phyloP scores from a whole-genome alignment of 2,113 vertebrate species.

The Melanocharis versteri region DNA sequence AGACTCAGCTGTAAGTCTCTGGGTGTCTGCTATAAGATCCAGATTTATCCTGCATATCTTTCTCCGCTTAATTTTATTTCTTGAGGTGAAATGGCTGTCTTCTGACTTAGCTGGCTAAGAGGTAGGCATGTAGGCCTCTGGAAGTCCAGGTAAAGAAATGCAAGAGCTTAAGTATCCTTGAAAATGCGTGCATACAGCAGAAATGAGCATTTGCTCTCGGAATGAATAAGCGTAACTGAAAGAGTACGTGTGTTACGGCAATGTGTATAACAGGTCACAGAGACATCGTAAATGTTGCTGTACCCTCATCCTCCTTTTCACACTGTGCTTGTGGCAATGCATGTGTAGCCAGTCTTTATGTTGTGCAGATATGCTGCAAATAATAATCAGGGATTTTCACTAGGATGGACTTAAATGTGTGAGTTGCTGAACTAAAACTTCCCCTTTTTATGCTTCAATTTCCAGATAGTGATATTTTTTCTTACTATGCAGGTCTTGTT shows the following conservation, averaged over 20 bases:
- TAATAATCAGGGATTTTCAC: neutral
- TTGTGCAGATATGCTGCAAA: neutral
- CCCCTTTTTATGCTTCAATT: neutral
- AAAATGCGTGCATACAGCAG: rapidly evolving
- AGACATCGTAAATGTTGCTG: neutral
- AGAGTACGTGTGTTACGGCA: rapidly evolving
- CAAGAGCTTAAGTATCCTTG: neutral
- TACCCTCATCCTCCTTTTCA: neutral
- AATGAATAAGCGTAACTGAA: rapidly evolving
- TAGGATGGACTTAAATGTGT: neutral
- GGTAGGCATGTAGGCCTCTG: neutral
- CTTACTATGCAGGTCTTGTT: neutral
- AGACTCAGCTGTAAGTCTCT: neutral
- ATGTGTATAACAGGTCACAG: neutral
- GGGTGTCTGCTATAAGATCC: neutral
- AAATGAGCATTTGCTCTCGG: neutral
- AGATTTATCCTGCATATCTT: neutral
- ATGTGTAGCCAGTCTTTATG: neutral
- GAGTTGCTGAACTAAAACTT: neutral
- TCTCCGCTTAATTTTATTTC: neutral
- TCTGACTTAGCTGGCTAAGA: neutral
- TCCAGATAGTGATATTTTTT: neutral
- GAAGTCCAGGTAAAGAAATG: neutral
- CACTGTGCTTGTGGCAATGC: neutral
- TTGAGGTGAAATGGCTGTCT: neutral